Conservation (phyloP, 2,888 invertebrate species). For the Eulithis prunata region DNA sequence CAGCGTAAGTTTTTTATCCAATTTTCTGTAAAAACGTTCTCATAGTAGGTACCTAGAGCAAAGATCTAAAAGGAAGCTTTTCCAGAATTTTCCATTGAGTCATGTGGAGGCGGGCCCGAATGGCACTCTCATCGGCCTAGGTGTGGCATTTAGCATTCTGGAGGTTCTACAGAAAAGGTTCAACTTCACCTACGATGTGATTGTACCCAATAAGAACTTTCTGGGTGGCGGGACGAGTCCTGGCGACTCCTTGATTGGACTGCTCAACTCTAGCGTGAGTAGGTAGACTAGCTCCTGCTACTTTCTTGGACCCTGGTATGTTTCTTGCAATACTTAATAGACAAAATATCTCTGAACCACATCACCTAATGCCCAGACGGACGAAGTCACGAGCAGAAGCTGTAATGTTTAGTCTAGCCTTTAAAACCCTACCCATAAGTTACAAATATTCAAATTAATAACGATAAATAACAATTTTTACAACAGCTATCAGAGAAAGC, state of each 20-base stretch:
- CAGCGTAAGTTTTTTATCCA: constrained; percentile 63
- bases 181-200: constrained; percentile 89
- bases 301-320: too few relatives aligned
- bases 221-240: constrained; percentile 84
- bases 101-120: constrained; percentile 76
- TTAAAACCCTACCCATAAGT: too few relatives aligned
- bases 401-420: too few relatives aligned
- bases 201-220: constrained; percentile 85
- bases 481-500: too few relatives aligned
- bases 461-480: too few relatives aligned
- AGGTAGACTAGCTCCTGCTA: constrained; percentile 38
- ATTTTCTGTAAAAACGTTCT: too few relatives aligned
- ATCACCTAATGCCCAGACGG: too few relatives aligned
- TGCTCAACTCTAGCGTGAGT: constrained; percentile 85
- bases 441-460: too few relatives aligned
- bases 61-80: constrained; percentile 28
- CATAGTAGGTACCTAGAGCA: background rate
- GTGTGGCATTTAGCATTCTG: constrained; percentile 89
- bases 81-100: constrained; percentile 86
- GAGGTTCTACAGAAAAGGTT: constrained; percentile 87
- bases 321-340: too few relatives aligned
- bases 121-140: constrained; percentile 85
- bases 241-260: constrained; percentile 86
- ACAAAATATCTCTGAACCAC: too few relatives aligned
- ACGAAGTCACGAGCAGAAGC: too few relatives aligned